Evolutionary conservation across 2,797 vertebrate genomes (phyloP).

Genomic region (Amblyraja radiata): DNA sequence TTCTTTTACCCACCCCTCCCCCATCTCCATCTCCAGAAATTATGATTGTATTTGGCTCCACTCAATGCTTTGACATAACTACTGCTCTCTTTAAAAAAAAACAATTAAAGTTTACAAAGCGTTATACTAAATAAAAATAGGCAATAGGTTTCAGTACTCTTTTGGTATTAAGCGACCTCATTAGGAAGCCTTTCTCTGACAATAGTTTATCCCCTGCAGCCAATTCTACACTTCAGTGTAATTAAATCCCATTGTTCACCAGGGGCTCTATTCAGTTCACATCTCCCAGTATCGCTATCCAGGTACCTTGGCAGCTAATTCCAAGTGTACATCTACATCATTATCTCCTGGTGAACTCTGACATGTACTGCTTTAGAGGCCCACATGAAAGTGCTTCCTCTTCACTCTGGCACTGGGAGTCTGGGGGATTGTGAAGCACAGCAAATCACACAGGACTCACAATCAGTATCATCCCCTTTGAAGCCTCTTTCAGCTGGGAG

Average conservation of each 20-base stretch:
- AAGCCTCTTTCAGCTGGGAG: constrained; percentile 81
- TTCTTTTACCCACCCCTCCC: background rate
- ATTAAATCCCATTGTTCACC: constrained; percentile 86
- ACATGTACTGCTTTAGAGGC: constrained; percentile 71
- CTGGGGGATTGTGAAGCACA: constrained; percentile 61
- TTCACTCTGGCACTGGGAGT: constrained; percentile 67
- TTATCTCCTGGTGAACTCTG: constrained; percentile 80
- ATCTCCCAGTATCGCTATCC: constrained; percentile 67
- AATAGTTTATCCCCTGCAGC: constrained; percentile 83
- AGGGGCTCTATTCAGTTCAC: constrained; percentile 70
- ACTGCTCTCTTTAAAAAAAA: background rate
- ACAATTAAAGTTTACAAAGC: constrained; percentile 18
- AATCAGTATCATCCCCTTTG: constrained; percentile 81
- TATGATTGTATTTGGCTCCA: constrained; percentile 23
- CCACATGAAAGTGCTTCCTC: constrained; percentile 71
- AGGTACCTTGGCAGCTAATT: constrained; percentile 73
- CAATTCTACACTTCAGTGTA: constrained; percentile 84
- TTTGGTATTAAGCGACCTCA: constrained; percentile 74
- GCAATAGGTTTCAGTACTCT: constrained; percentile 72
- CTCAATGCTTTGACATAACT: background rate
- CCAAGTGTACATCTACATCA: constrained; percentile 67
- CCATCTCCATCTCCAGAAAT: background rate
- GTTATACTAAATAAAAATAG: constrained; percentile 37
- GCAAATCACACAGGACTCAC: constrained; percentile 79
- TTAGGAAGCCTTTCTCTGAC: constrained; percentile 81